Evolutionary conservation across 2,797 vertebrate genomes (phyloP), one percentile per base, ranked within the genome.

Genomic region (Catharus ustulatus): DNA sequence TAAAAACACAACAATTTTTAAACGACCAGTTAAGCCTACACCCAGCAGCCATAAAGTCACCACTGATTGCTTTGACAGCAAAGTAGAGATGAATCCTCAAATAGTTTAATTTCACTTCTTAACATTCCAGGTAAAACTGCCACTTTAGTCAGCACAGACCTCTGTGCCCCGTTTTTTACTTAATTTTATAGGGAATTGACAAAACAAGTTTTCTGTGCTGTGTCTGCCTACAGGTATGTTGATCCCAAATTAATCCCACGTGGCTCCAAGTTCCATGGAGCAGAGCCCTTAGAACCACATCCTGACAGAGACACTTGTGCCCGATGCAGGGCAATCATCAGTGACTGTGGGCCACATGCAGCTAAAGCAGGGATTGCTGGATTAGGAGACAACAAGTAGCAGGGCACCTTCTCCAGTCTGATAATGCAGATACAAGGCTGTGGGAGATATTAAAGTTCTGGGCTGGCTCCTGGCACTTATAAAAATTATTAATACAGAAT

Each of bases 301-400:
- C 27, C 57, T 58, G 27, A 16, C 15, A 36, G 68, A 32, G 75
- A 40, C 27, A 34, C 0, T 1, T 24, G 51, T 73, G 52, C 29
- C 40, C 52, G 30, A 3, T 12, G 11, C 40, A 46, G 26, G 32
- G 19, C 21, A 7, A 66, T 72, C 15, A 11, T 5, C 40, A 20
- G 0, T 0, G 0, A 0, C n/a, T 24, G 1, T 15, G 40, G 36
- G 23, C 22, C 29, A 9, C 6, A 9, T 52, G 48, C 61, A 32
- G 38, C 40, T 63, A 16, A 40, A 81, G 45, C 36, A 55, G 40
- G 26, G 57, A 17, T 30, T 46, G 27, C 26, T 62, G 9, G 29
- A 12, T n/a, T 43, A 46, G 52, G 40, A 36, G 32, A 66, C 62
- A 42, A 2, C 14, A 76, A 68, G 55, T 45, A 38, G 7, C 12